A percentile compares a stretch with the other conserved stretches of the same genome.
phyloP scores from a whole-genome alignment of 2,113 vertebrate species.

The Scopus umbretta region DNA sequence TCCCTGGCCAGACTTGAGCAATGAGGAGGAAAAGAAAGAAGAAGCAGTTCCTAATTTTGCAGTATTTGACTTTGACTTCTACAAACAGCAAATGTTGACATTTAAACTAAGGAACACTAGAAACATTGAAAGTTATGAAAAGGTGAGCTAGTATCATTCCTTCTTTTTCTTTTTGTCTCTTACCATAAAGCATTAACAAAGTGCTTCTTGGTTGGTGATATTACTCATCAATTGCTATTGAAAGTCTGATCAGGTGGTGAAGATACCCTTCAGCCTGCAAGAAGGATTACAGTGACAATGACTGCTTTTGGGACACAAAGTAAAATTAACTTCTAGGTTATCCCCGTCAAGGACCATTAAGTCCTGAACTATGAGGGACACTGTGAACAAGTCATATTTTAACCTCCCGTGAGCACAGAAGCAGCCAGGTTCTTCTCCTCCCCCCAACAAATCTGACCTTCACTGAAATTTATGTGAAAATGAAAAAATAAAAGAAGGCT shows the following conservation, averaged over 20 bases:
- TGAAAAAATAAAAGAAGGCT: constrained; percentile 71
- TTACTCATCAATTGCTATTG: constrained; percentile 67
- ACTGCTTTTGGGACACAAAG: constrained; percentile 77
- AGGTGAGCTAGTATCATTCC: background rate
- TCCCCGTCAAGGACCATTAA: constrained; percentile 85
- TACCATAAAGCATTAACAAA: background rate
- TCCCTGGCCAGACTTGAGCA: background rate
- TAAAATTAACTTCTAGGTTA: constrained; percentile 84
- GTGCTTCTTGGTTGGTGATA: background rate
- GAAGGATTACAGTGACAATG: constrained; percentile 77
- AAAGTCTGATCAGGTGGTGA: constrained; percentile 71
- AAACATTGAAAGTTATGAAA: background rate
- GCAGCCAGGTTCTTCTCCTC: constrained; percentile 67
- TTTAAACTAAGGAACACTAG: background rate
- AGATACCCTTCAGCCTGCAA: constrained; percentile 70
- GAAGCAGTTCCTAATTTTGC: background rate
- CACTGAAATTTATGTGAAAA: constrained; percentile 78
- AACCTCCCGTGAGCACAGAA: constrained; percentile 70
- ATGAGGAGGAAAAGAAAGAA: background rate
- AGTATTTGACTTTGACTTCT: background rate
- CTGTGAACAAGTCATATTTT: constrained; percentile 81
- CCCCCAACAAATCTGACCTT: constrained; percentile 79
- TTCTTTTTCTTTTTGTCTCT: background rate
- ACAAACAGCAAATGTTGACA: background rate
- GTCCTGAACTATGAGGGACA: constrained; percentile 79